A percentile compares a stretch with the other conserved stretches of the same genome.
phyloP scores from a whole-genome alignment of 2,113 vertebrate species.

The Camelus bactrianus region DNA sequence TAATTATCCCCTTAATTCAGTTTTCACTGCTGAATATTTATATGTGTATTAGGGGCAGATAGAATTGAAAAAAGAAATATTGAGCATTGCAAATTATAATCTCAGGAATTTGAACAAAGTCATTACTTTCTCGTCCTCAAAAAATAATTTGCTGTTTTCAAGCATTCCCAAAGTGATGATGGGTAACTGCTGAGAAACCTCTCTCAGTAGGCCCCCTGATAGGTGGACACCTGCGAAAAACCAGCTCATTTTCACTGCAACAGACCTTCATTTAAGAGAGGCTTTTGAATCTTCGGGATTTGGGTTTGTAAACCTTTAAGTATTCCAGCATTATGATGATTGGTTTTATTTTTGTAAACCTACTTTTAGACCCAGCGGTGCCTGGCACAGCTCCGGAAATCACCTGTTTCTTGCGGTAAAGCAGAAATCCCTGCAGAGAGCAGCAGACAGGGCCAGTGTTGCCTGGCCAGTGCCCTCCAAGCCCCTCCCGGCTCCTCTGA shows the following conservation, averaged over 20 bases:
- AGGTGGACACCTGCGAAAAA: background rate
- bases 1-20: conserved; percentile 59
- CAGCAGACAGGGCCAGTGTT: background rate
- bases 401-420: background rate
- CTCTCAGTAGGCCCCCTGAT: background rate
- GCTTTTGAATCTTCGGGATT: background rate
- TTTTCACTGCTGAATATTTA: conserved; percentile 12
- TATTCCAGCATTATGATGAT: conserved; percentile 37
- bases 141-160: conserved; percentile 53
- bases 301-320: conserved; percentile 51
- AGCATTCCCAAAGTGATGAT: background rate
- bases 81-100: conserved; percentile 56
- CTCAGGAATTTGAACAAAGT: conserved; percentile 36
- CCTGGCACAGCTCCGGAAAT: background rate
- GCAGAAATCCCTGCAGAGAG: background rate
- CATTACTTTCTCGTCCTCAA: background rate
- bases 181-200: conserved; percentile 29
- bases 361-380: background rate
- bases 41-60: conserved; percentile 13
- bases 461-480: background rate
- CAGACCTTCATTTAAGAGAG: conserved; percentile 37
- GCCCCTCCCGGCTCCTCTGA: background rate
- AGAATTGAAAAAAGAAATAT: background rate
- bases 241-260: background rate
- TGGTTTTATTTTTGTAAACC: conserved; percentile 57